Percentiles rank a stretch among this genome's conserved stretches.
These are phyloP conservation scores for Apis dorsata DNA, from an alignment of 1,140 invertebrate species.

Conservation along the genomic window DNA sequence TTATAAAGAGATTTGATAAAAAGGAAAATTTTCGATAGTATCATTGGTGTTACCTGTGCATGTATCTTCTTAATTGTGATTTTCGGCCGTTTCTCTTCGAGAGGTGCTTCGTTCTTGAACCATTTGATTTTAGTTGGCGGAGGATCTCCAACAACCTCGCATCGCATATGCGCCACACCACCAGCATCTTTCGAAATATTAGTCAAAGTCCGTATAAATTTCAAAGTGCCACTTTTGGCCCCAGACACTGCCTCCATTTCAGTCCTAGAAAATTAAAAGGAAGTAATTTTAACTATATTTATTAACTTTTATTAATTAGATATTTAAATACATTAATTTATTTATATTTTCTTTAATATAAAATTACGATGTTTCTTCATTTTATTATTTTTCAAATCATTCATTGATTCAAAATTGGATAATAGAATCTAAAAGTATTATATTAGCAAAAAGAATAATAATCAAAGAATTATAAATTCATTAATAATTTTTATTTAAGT, in stretches of 20 bases:
- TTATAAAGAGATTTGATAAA: too few species aligned
- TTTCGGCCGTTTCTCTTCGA: conserved; percentile 80
- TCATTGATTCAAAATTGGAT: too few species aligned
- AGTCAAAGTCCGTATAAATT: conserved; percentile 77
- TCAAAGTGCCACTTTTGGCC: conserved; percentile 71
- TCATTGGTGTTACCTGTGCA: conserved; percentile 52
- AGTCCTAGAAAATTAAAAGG: conserved; percentile 59
- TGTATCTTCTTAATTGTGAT: conserved; percentile 79
- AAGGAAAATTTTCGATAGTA: background rate
- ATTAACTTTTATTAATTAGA: too few species aligned
- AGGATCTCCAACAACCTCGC: conserved; percentile 85
- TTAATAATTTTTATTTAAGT: too few species aligned
- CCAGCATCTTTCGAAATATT: conserved; percentile 85
- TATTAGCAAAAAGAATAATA: too few species aligned
- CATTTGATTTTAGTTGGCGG: conserved; percentile 83
- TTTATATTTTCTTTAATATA: too few species aligned
- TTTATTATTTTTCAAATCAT: too few species aligned
- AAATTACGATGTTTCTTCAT: too few species aligned
- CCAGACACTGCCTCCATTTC: conserved; percentile 61
- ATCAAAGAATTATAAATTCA: too few species aligned
- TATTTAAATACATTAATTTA: too few species aligned
- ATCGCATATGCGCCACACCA: conserved; percentile 83
- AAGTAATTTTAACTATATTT: background rate
- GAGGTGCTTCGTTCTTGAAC: conserved; percentile 85
- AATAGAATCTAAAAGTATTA: too few species aligned